A percentile compares a stretch with the other conserved stretches of the same genome.
phyloP scores from a whole-genome alignment of 2,113 vertebrate genomes.

The Malurus cyaneus region DNA sequence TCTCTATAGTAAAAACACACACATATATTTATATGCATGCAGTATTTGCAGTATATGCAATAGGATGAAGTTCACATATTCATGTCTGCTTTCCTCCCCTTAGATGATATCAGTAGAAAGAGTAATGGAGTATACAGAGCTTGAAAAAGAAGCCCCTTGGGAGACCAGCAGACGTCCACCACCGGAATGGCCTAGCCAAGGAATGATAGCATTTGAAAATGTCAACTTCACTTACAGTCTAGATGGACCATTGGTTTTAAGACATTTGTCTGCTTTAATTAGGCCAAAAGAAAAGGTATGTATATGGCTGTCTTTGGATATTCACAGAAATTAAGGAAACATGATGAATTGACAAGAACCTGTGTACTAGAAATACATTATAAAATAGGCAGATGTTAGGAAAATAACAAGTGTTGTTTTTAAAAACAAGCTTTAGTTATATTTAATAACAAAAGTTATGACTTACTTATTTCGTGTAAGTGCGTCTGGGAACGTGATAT shows the following conservation, averaged over 20 bases:
- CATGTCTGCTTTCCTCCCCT: background rate
- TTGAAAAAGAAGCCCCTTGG: slow-evolving; percentile 93
- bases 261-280: slow-evolving; percentile 85
- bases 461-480: background rate
- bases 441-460: background rate
- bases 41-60: background rate
- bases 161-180: slow-evolving; percentile 82
- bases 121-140: slow-evolving; percentile 90
- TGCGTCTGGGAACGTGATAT: background rate
- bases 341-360: background rate
- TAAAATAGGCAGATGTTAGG: background rate
- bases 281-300: slow-evolving; percentile 88
- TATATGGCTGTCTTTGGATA: background rate
- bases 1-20: background rate
- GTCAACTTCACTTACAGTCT: slow-evolving; percentile 89
- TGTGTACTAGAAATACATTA: background rate
- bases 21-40: fast-evolving
- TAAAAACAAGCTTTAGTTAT: background rate
- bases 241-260: slow-evolving; percentile 84
- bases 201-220: slow-evolving; percentile 86
- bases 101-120: slow-evolving; percentile 97
- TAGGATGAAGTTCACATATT: background rate
- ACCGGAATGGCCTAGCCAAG: slow-evolving; percentile 83
- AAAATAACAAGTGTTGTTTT: background rate
- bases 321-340: background rate